Base-by-base conservation (phyloP, 2,888 invertebrate species). In the Acronicta aceris region DNA sequence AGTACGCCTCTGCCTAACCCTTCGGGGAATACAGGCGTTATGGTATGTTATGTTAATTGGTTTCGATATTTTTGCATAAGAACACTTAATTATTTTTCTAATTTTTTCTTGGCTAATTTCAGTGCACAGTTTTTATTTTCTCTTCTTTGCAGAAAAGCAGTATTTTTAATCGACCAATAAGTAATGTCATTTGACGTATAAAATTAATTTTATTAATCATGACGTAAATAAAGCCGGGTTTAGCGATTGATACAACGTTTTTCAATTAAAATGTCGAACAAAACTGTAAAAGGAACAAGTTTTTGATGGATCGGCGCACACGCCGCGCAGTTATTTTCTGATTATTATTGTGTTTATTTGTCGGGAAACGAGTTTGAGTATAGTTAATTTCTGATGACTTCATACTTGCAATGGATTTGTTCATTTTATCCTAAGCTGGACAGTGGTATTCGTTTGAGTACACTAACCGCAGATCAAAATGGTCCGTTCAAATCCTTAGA, bases 291-390 rank as follows among this genome's bases (percentile, higher is more conserved):
- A 66, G 16, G 33, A 53, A 10, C 38, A 58, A 71, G 46, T 12
- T 42, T 42, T 17, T 67, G 71, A 71, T 65, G 40, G 71, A 67
- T 53, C 58, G 49, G 9, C 49, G 58, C 52, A 45, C 27, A 10
- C 58, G 71, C 65, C 42, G 30, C 38, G 15, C 48, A 12, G 16
- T 42, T 43, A 42, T 15, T 46, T 46, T 10, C 16, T 45, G 51
- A 21, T 30, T 17, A 9, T 68, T 68, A 33, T 41, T 63, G 71
- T 65, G 30, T 65, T 71, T 53, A 38, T 46, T 65, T 64, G 6
- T 58, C 53, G 64, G 42, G 49, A 65, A 71, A 71, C 52, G n/a
- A 46, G 53, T 71, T 71, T 38, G n/a, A 6, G 6, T 36, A 13
- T 13, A 4, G 21, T 21, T 21, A 36, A 36, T 36, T 30, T 10